A percentile compares a stretch with the other conserved stretches of the same genome.
phyloP scores from a whole-genome alignment of 92 coral and sea anemone species.

The Heteractis magnifica region DNA sequence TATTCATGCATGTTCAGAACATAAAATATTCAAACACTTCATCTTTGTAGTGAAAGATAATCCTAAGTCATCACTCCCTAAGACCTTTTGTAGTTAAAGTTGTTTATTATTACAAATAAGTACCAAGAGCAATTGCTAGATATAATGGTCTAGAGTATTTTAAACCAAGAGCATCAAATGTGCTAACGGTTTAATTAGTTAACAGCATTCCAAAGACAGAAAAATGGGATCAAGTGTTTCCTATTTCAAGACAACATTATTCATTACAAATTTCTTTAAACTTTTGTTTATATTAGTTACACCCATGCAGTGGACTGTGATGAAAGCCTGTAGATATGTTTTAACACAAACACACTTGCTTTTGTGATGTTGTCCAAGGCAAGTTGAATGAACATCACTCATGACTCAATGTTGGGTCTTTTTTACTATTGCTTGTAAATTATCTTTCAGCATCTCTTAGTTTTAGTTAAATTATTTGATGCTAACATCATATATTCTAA shows the following conservation, averaged over 20 bases:
- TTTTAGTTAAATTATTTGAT: slow-evolving; percentile 30
- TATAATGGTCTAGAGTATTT: too few species aligned
- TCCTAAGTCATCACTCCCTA: background rate
- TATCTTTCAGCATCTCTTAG: slow-evolving; percentile 6
- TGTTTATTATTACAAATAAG: too few species aligned
- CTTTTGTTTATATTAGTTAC: background rate
- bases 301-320: background rate
- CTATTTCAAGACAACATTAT: background rate
- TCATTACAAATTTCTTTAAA: background rate
- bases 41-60: background rate
- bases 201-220: too few species aligned
- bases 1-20: background rate
- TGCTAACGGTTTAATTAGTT: too few species aligned
- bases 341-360: background rate
- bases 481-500: slow-evolving; percentile 7
- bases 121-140: too few species aligned
- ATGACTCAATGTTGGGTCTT: background rate
- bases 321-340: background rate
- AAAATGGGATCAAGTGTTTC: background rate
- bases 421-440: background rate
- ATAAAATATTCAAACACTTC: background rate
- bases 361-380: too few species aligned
- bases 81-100: background rate
- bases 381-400: too few species aligned
- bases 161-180: too few species aligned